phyloP scores from a whole-genome alignment of 2,888 invertebrate species.

The Luperina nickerlii region DNA sequence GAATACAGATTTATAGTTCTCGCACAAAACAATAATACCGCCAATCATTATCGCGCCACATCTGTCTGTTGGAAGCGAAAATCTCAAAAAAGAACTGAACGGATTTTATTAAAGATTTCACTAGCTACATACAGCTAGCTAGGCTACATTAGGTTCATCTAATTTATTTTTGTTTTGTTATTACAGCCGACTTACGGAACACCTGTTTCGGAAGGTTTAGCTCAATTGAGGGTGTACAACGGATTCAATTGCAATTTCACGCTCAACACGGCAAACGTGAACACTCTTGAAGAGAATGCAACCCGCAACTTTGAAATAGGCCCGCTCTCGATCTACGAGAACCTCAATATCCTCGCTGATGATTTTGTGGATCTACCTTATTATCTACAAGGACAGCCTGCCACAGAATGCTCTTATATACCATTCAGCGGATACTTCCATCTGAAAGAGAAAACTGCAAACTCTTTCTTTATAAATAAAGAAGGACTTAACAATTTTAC shows the following conservation, averaged over 20 bases:
- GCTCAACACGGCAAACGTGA: constrained; percentile 70
- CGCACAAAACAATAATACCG: neutral
- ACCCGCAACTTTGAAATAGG: constrained; percentile 68
- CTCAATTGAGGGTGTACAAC: constrained; percentile 93
- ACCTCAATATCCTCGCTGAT: constrained; percentile 78
- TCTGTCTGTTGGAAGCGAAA: neutral
- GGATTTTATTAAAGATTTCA: neutral
- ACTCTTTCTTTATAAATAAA: constrained; percentile 82
- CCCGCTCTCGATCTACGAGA: constrained; percentile 84
- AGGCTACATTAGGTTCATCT: neutral
- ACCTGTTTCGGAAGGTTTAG: constrained; percentile 90
- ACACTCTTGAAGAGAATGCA: constrained; percentile 57
- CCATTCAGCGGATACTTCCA: constrained; percentile 74
- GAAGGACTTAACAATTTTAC: constrained; percentile 77
- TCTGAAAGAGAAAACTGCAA: constrained; percentile 81
- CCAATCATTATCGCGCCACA: neutral
- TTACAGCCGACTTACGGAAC: constrained; percentile 90
- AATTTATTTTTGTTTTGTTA: constrained; percentile 1
- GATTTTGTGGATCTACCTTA: constrained; percentile 77
- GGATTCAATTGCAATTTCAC: constrained; percentile 90
- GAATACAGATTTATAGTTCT: neutral
- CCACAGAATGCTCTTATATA: constrained; percentile 71
- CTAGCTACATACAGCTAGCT: too few species aligned
- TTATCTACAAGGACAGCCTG: constrained; percentile 75
- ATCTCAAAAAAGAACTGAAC: neutral